Evolutionary conservation across 2,113 vertebrate genomes (phyloP).

Genomic region (Hydropotes inermis): DNA sequence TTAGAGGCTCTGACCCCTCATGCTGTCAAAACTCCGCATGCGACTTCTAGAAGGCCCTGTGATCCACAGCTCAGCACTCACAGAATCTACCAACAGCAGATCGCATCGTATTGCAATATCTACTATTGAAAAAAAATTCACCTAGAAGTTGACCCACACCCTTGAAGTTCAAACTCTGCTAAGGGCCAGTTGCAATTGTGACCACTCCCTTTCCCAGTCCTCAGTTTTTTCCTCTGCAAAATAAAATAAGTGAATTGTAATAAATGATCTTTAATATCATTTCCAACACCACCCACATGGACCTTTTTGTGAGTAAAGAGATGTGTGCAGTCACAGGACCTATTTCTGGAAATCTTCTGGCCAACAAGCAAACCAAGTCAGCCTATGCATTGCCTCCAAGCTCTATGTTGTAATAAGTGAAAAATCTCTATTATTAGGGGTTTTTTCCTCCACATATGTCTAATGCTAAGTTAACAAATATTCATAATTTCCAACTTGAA

Average conservation of each 20-base stretch:
- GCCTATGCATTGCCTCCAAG: neutral
- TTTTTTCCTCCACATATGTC: neutral
- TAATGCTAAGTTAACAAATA: neutral
- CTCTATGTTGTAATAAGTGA: neutral
- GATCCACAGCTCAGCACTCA: neutral
- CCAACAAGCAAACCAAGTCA: neutral
- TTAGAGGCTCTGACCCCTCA: neutral
- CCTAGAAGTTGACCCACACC: neutral
- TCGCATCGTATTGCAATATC: rapidly evolving
- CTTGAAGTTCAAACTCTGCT: neutral
- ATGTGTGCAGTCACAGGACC: neutral
- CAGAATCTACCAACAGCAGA: neutral
- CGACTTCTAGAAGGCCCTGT: neutral
- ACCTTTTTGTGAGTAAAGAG: neutral
- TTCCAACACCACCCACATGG: neutral
- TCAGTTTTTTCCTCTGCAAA: neutral
- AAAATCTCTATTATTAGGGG: neutral
- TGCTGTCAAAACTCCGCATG: neutral
- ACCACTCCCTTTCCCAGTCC: neutral
- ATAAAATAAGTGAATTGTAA: neutral
- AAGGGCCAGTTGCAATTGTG: neutral
- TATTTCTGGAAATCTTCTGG: neutral
- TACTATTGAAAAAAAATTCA: neutral
- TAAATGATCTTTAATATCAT: neutral
- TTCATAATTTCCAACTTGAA: conserved; percentile 24